A percentile compares a stretch with the other conserved stretches of the same genome.
phyloP scores from a whole-genome alignment of 2,888 invertebrate genomes.

The Oligia strigilis region DNA sequence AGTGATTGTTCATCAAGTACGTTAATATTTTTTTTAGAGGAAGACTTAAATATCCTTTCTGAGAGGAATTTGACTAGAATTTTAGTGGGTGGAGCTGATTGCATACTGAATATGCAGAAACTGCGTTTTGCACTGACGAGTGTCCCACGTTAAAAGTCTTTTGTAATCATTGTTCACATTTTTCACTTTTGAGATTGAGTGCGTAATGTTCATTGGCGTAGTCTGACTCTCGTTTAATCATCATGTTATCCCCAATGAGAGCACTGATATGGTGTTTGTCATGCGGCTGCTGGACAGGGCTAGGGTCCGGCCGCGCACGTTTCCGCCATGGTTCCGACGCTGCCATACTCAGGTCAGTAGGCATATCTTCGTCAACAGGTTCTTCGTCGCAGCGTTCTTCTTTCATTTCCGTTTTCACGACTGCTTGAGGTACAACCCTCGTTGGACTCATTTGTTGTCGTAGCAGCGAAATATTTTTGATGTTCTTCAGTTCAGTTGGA shows the following conservation, averaged over 20 bases:
- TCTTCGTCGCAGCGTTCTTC: constrained; percentile 88
- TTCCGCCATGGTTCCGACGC: constrained; percentile 88
- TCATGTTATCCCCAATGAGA: constrained; percentile 88
- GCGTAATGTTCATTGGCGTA: constrained; percentile 86
- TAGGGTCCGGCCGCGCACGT: constrained; percentile 82
- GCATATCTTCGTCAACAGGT: constrained; percentile 92
- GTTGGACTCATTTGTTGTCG: constrained; percentile 95
- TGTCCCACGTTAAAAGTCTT: constrained; percentile 72
- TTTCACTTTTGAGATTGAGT: constrained; percentile 89
- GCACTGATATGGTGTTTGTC: constrained; percentile 90
- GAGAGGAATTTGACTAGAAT: constrained; percentile 88
- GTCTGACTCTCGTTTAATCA: constrained; percentile 87
- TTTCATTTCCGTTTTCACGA: constrained; percentile 87
- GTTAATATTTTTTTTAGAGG: constrained; percentile 74
- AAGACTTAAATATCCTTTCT: constrained; percentile 84
- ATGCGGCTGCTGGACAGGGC: constrained; percentile 74
- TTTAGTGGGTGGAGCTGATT: constrained; percentile 84
- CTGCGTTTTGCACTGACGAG: constrained; percentile 75
- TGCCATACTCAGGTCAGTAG: constrained; percentile 93
- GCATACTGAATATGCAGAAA: constrained; percentile 71
- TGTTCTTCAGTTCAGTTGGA: constrained; percentile 97
- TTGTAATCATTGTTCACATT: constrained; percentile 89
- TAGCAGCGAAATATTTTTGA: constrained; percentile 97
- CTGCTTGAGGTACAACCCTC: constrained; percentile 83
- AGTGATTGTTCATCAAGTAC: constrained; percentile 75